These are phyloP conservation scores for Labroides dimidiatus DNA, from an alignment of 2,797 vertebrate species.

Conservation along the genomic window DNA sequence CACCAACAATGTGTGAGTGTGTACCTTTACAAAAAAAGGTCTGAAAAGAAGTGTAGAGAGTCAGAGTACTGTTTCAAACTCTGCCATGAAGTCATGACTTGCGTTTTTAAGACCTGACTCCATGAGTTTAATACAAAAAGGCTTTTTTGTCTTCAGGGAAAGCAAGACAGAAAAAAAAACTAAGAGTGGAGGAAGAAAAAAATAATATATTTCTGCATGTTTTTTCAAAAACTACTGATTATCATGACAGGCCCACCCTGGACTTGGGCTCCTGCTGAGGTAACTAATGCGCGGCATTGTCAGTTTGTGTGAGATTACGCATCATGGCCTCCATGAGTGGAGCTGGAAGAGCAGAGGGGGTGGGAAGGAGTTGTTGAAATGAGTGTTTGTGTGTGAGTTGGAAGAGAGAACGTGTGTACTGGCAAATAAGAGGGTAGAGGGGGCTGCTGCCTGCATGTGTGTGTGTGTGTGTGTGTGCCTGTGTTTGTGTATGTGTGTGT, in stretches of 20 bases:
- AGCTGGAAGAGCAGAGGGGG: slow-evolving; percentile 44
- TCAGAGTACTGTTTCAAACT: slow-evolving; percentile 17
- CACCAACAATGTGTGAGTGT: background rate
- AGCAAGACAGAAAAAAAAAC: slow-evolving; percentile 16
- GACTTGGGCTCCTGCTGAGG: slow-evolving; percentile 60
- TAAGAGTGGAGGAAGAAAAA: slow-evolving; percentile 10
- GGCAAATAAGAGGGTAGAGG: slow-evolving; percentile 51
- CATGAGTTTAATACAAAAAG: slow-evolving; percentile 47
- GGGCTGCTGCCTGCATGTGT: slow-evolving; percentile 24
- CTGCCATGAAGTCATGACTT: slow-evolving; percentile 32
- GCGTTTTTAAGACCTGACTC: slow-evolving; percentile 32
- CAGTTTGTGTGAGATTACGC: slow-evolving; percentile 75
- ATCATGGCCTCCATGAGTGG: slow-evolving; percentile 59
- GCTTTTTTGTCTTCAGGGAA: slow-evolving; percentile 51
- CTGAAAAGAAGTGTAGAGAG: slow-evolving; percentile 5
- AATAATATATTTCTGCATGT: slow-evolving; percentile 39
- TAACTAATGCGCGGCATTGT: slow-evolving; percentile 71
- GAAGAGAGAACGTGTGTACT: slow-evolving; percentile 54
- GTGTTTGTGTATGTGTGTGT: slow-evolving; percentile 33
- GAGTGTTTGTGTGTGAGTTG: slow-evolving; percentile 32
- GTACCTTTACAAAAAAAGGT: slow-evolving; percentile 28
- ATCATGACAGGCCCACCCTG: slow-evolving; percentile 61
- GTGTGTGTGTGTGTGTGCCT: slow-evolving; percentile 28
- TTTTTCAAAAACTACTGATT: slow-evolving; percentile 59
- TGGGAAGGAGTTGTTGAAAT: slow-evolving; percentile 33